Evolutionary conservation across 2,888 invertebrate species (phyloP).

Genomic region (Rhagium mordax): DNA sequence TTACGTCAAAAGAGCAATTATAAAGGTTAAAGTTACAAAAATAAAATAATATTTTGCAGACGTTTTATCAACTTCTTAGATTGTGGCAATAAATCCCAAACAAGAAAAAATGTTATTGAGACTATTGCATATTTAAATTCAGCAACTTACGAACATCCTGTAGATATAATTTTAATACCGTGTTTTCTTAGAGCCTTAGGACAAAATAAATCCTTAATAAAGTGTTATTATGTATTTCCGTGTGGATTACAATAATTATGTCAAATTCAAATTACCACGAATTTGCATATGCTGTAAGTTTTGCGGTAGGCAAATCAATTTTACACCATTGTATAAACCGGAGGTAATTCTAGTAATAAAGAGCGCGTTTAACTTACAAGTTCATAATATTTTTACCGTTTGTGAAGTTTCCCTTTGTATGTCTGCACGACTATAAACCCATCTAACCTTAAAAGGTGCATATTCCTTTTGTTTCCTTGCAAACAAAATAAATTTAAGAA

Average conservation of each 20-base stretch:
- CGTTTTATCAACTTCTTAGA: too few species aligned
- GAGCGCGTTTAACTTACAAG: not conserved
- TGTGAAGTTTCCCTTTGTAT: slow-evolving; percentile 1
- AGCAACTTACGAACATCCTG: too few species aligned
- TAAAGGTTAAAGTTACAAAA: too few species aligned
- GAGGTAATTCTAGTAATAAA: not conserved
- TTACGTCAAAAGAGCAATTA: too few species aligned
- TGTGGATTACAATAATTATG: not conserved
- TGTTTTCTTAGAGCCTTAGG: too few species aligned
- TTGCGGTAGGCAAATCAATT: not conserved
- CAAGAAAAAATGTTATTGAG: too few species aligned
- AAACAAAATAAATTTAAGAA: slow-evolving; percentile 38
- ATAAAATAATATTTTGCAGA: too few species aligned
- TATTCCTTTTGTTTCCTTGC: slow-evolving; percentile 4
- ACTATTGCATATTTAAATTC: too few species aligned
- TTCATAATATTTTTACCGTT: not conserved
- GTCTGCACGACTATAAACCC: slow-evolving; percentile 4
- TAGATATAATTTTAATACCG: too few species aligned
- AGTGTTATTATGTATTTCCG: too few species aligned
- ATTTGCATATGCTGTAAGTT: not conserved
- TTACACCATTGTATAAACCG: not conserved
- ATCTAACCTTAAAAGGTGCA: slow-evolving; percentile 6
- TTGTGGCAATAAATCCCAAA: too few species aligned
- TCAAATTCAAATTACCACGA: not conserved
- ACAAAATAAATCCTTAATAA: too few species aligned